Evolutionary conservation across 2,113 vertebrate species (phyloP), one percentile per base, ranked within the genome.

Genomic region (Melanostigma gelatinosum): DNA sequence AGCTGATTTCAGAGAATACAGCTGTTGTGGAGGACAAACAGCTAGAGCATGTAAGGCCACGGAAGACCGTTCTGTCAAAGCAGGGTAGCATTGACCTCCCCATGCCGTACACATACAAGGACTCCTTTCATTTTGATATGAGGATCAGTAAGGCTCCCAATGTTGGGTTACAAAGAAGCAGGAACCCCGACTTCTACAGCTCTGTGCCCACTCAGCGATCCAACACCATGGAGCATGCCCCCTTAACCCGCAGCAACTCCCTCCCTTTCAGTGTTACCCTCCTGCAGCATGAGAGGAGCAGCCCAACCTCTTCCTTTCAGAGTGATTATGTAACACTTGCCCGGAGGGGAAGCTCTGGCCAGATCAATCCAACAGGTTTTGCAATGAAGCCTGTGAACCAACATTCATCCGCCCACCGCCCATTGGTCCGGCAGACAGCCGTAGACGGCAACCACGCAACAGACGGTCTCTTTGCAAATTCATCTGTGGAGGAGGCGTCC

Each of bases 91-190:
- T 99, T 2, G 98, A 99, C 87, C 95, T 99, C 66, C 97, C 98
- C 6, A 94, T 97, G 97, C 97, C 97, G 0, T 98, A 99, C 60
- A 98, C 96, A 0, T 99, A 97, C 87, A 98, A 98, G 83, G 97
- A 98, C 90, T 99, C 98, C 6, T 99, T 99, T 83, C 98, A 98
- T 89, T 99, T 99, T 76, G 98, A 98, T 81, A 97, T 99, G 87
- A 96, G 89, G 72, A 91, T 85, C 1, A 95, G 87, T 82, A 96
- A 94, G 77, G 91, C 94, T 73, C 92, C 84, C 0, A 84, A 82
- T n/a, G 61, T 80, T n/a, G 83, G 60, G 4, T 62, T 74, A 55
- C 24, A 96, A 32, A 81, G 78, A 94, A 88, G 94, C 92, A 90
- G 48, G 79, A 50, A 94, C 92, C 77, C 95, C 61, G 15, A n/a